Base-by-base conservation (phyloP, 2,113 vertebrate species). In the Ailurus styani region DNA sequence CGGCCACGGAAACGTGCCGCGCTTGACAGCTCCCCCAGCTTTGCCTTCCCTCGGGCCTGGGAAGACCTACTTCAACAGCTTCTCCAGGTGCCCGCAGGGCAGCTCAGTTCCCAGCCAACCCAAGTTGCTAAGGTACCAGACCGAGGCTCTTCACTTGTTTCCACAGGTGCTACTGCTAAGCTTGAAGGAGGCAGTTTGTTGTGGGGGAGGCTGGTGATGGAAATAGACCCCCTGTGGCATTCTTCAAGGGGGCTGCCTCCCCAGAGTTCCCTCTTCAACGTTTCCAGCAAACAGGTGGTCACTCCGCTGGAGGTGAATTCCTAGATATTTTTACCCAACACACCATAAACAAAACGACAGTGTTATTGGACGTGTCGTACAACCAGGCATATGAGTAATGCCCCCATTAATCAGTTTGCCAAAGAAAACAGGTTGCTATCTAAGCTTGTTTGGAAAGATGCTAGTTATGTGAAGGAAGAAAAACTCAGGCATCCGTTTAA, bases 271-370 rank as follows among this genome's bases (percentile, higher is more conserved):
- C 75, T 95, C 82, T 95, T 94, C 87, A 98, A 96, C 55, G 31
- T 97, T 97, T 97, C 90, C 73, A 95, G 97, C 93, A 98, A 97
- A 98, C 98, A 98, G 98, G 98, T 98, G 98, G 98, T 84, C 1
- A 95, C 86, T 79, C 95, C 93, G 85, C 90, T 98, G 96, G 95
- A 90, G 93, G 89, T 92, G 98, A 98, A 98, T 98, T 98, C 98
- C 98, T 82, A 96, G 70, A 68, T 98, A 98, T 98, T 99, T 98
- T 98, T 98, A 98, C 98, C 96, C 95, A 97, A 97, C 92, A 97
- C 95, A 90, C 97, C 97, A 96, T 96, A 95, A 98, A 96, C 95
- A 27, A 98, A 98, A 97, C 60, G 96, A 93, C 98, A 91, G 42
- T 98, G 82, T 96, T 97, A 97, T 70, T 98, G 95, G 96, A 98